These are phyloP conservation scores for Drosophila histrio DNA, from an alignment of 2,888 invertebrate species.

Conservation along the genomic window DNA sequence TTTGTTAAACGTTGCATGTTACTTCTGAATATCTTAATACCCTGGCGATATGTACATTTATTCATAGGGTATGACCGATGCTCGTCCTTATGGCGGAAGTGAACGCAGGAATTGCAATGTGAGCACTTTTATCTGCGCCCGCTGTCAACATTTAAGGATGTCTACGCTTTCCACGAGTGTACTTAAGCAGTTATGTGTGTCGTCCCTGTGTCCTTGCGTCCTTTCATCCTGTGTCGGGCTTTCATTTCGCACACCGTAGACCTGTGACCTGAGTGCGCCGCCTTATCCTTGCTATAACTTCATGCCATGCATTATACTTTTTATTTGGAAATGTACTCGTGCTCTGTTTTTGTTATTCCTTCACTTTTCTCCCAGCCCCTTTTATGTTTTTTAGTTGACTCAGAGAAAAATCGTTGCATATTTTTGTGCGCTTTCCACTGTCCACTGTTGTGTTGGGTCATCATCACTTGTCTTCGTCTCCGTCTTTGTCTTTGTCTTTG, in stretches of 20 bases:
- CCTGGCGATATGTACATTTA: neutral
- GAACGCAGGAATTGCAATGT: constrained; percentile 63
- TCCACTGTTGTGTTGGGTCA: constrained; percentile 36
- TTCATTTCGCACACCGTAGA: neutral
- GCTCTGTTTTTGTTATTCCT: constrained; percentile 22
- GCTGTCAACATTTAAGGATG: constrained; percentile 66
- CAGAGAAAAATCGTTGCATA: constrained; percentile 29
- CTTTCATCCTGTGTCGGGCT: constrained; percentile 6
- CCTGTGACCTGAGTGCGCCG: constrained; percentile 16
- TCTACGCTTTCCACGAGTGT: constrained; percentile 51
- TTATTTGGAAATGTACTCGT: constrained; percentile 35
- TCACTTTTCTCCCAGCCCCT: neutral
- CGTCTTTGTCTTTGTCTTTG: neutral
- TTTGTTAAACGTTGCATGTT: neutral
- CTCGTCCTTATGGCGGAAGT: constrained; percentile 51
- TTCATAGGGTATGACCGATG: constrained; percentile 31
- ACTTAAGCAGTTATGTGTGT: constrained; percentile 59
- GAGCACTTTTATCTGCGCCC: constrained; percentile 68
- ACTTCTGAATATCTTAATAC: neutral
- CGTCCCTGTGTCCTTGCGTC: constrained; percentile 7
- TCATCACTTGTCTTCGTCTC: constrained; percentile 35
- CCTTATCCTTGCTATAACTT: constrained; percentile 51
- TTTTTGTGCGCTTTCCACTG: constrained; percentile 24
- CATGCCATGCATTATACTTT: constrained; percentile 42
- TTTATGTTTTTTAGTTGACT: constrained; percentile 6